Evolutionary conservation across 2,113 vertebrate species (phyloP).

Genomic region (Erythrocebus patas): DNA sequence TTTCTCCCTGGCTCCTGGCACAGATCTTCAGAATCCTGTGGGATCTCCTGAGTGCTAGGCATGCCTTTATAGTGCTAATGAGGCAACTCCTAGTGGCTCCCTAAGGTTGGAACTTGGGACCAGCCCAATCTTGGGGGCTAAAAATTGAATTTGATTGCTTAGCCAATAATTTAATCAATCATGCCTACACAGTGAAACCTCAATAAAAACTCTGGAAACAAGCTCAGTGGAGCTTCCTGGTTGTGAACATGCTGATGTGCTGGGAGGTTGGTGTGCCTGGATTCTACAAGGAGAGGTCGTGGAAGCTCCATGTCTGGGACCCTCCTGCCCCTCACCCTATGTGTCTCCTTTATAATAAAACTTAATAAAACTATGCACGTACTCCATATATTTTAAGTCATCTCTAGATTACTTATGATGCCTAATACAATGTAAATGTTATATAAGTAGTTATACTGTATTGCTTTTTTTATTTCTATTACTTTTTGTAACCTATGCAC

Average conservation of each 20-base stretch:
- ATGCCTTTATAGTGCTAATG: not conserved
- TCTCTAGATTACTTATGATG: too few species aligned
- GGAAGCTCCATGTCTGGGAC: not conserved
- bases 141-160: not conserved
- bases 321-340: not conserved
- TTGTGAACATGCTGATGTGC: not conserved
- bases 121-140: not conserved
- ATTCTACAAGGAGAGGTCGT: not conserved
- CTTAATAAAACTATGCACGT: too few species aligned
- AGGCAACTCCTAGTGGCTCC: not conserved
- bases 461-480: too few species aligned
- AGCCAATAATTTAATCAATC: not conserved
- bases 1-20: not conserved
- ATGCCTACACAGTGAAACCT: not conserved
- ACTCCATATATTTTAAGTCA: too few species aligned
- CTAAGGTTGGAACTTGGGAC: not conserved
- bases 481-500: not conserved
- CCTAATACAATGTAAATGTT: too few species aligned
- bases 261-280: not conserved
- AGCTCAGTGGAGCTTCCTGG: not conserved
- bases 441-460: too few species aligned
- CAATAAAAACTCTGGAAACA: not conserved
- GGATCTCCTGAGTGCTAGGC: not conserved
- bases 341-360: not conserved
- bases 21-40: not conserved